phyloP scores from a whole-genome alignment of 2,888 invertebrate species.

The Pollenia griseotomentosa region DNA sequence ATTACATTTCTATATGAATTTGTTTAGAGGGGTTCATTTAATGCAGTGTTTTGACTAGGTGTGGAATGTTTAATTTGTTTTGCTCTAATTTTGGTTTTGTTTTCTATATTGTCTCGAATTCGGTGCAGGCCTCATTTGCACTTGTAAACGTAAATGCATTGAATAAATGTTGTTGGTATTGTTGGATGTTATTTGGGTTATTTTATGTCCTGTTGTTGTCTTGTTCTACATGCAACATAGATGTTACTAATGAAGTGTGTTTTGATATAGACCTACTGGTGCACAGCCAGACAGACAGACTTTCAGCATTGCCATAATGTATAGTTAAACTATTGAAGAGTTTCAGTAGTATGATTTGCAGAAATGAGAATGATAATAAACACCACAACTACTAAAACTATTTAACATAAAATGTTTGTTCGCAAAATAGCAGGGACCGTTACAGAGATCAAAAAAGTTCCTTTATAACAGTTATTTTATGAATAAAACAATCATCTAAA shows the following conservation, averaged over 20 bases:
- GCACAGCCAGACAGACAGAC: background rate
- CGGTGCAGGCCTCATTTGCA: constrained; percentile 46
- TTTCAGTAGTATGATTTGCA: background rate
- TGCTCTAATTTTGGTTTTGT: background rate
- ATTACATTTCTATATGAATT: too few relatives aligned
- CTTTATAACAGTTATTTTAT: too few relatives aligned
- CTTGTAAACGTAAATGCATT: constrained; percentile 51
- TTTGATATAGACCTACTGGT: constrained; percentile 2
- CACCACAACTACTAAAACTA: background rate
- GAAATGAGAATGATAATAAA: background rate
- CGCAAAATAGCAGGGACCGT: background rate
- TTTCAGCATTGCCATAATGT: too few relatives aligned
- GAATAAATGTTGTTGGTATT: constrained; percentile 9
- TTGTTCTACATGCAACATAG: constrained; percentile 27
- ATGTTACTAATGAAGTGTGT: constrained; percentile 41
- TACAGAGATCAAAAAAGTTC: too few relatives aligned
- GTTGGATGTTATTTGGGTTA: constrained; percentile 13
- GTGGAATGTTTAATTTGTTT: background rate
- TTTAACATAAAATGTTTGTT: background rate
- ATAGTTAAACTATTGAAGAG: too few relatives aligned
- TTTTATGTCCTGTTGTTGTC: constrained; percentile 42
- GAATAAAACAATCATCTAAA: too few relatives aligned
- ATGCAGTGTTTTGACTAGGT: constrained; percentile 3
- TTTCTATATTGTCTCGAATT: constrained; percentile 41
- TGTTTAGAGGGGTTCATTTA: background rate